Conservation (phyloP, 2,888 invertebrate genomes). For the Drosophila crucigera region DNA sequence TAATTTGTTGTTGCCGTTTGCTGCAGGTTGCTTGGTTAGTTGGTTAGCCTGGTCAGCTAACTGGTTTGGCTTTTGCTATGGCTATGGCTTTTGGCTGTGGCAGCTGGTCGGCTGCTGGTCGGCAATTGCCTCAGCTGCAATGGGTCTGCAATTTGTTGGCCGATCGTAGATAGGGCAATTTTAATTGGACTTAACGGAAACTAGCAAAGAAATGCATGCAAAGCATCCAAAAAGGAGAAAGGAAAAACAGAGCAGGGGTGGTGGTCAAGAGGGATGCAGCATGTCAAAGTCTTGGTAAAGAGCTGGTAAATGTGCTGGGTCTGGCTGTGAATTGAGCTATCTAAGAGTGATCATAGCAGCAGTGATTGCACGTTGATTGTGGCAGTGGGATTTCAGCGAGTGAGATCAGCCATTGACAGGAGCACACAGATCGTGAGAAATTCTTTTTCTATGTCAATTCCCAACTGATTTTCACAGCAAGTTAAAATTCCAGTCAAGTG, state of each 20-base stretch:
- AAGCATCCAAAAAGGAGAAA: slow-evolving; percentile 50
- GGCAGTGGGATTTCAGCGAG: slow-evolving; percentile 48
- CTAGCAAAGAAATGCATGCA: slow-evolving; percentile 64
- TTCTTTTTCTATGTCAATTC: slow-evolving; percentile 31
- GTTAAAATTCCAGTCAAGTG: slow-evolving; percentile 36
- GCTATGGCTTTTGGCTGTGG: slow-evolving; percentile 27
- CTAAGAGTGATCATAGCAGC: slow-evolving; percentile 58
- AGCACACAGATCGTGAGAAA: slow-evolving; percentile 70
- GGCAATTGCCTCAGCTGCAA: slow-evolving; percentile 46
- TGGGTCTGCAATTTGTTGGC: slow-evolving; percentile 58
- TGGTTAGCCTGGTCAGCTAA: slow-evolving; percentile 47
- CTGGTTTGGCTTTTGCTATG: slow-evolving; percentile 49
- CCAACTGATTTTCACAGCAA: slow-evolving; percentile 31
- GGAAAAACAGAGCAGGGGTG: slow-evolving; percentile 9
- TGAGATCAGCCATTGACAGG: slow-evolving; percentile 62
- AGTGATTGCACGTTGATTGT: slow-evolving; percentile 54
- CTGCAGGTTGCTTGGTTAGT: slow-evolving; percentile 55
- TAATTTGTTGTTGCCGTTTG: slow-evolving; percentile 66
- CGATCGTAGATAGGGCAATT: slow-evolving; percentile 74
- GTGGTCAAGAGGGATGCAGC: slow-evolving; percentile 7
- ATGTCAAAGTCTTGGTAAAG: slow-evolving; percentile 43
- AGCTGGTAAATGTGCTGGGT: slow-evolving; percentile 30
- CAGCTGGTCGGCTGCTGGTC: slow-evolving; percentile 51
- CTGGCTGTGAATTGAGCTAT: slow-evolving; percentile 57
- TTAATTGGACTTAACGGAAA: slow-evolving; percentile 79